These are phyloP conservation scores for Crax fasciolata DNA, from an alignment of 2,797 vertebrate genomes.

Conservation along the genomic window DNA sequence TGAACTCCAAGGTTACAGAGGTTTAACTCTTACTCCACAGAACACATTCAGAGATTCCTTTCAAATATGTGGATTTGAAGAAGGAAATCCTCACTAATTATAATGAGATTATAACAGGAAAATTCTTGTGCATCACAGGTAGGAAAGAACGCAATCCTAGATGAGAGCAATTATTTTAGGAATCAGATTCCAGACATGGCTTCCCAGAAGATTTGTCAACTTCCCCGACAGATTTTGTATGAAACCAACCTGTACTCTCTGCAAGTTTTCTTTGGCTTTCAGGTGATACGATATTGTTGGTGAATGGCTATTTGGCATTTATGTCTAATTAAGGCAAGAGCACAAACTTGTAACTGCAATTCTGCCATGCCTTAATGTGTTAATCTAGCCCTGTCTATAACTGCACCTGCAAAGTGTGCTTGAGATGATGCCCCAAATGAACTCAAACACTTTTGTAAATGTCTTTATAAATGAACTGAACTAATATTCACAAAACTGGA, in stretches of 20 bases:
- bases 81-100: neutral
- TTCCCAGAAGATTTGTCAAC: neutral
- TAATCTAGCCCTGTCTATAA: neutral
- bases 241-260: neutral
- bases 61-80: neutral
- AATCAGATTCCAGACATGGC: neutral
- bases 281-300: neutral
- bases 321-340: neutral
- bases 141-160: neutral
- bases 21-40: neutral
- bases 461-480: neutral
- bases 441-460: neutral
- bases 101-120: neutral
- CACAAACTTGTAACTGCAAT: neutral
- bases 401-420: neutral
- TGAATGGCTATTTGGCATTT: neutral
- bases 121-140: neutral
- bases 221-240: neutral
- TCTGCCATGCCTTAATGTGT: neutral
- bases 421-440: neutral
- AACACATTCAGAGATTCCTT: neutral
- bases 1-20: neutral
- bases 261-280: neutral
- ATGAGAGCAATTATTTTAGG: neutral
- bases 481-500: neutral